Percentiles rank a stretch among this genome's conserved stretches.
These are phyloP conservation scores for Volucella zonaria DNA, from an alignment of 2,888 invertebrate genomes.

Conservation along the genomic window DNA sequence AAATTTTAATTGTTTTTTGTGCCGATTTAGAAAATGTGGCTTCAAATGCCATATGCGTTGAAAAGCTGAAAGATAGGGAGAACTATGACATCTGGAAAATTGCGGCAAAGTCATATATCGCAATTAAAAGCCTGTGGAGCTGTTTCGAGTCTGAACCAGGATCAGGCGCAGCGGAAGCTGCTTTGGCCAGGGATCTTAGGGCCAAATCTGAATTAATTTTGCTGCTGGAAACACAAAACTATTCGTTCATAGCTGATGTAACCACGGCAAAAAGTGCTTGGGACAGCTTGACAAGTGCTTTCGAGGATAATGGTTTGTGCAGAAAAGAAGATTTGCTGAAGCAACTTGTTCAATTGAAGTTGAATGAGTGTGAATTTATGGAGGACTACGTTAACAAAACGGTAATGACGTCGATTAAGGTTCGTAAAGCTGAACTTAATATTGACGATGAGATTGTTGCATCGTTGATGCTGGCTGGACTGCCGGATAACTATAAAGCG, in stretches of 20 bases:
- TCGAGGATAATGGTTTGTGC: slow-evolving; percentile 69
- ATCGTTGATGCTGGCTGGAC: too few species aligned
- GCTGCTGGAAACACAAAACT: slow-evolving; percentile 70
- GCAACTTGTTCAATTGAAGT: slow-evolving; percentile 63
- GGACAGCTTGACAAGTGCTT: slow-evolving; percentile 63
- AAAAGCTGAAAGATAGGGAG: slow-evolving; percentile 61
- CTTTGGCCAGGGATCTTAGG: slow-evolving; percentile 26
- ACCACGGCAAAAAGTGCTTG: slow-evolving; percentile 71
- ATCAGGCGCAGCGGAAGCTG: background rate
- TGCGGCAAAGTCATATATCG: slow-evolving; percentile 62
- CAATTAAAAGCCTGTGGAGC: slow-evolving; percentile 62
- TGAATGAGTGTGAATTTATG: slow-evolving; percentile 62
- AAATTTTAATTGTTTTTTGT: background rate
- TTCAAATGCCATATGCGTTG: slow-evolving; percentile 14
- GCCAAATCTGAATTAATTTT: slow-evolving; percentile 72
- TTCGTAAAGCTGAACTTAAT: slow-evolving; percentile 52
- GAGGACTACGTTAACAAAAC: slow-evolving; percentile 71
- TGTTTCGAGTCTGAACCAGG: slow-evolving; percentile 16
- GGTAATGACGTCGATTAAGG: slow-evolving; percentile 64
- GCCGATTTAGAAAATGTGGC: background rate
- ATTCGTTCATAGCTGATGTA: slow-evolving; percentile 68
- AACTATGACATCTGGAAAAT: slow-evolving; percentile 77
- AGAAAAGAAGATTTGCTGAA: slow-evolving; percentile 71
- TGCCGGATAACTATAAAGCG: too few species aligned
- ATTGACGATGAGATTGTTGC: slow-evolving; percentile 48